Base-by-base conservation (phyloP, 2,888 invertebrate genomes). In the Perizoma flavofasciatum region DNA sequence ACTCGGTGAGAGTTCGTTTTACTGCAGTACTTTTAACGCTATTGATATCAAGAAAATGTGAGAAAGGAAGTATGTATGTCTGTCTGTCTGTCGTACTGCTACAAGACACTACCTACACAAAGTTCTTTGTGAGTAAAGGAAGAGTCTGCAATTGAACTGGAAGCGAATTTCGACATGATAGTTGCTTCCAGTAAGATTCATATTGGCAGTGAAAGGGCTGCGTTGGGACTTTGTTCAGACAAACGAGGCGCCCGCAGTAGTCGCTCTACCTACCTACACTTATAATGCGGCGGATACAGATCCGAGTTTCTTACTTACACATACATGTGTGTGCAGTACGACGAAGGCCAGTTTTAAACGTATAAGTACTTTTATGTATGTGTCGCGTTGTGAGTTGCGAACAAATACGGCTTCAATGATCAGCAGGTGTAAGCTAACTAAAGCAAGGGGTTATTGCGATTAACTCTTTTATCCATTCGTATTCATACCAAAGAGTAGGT, bases 401-500 rank as follows among this genome's bases (percentile, higher is more conserved):
- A 88, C 85, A 90, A 85, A 87, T 92, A 89, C 83, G 90, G 89
- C 92, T 92, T 91, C 90, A 82, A 89, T 89, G 88, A 89, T 92
- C 91, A 91, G 92, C 92, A 91, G 92, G 92, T 92, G 92, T 86
- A 90, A 90, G 89, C 86, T 82, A 87, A 88, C 84, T 88, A 86
- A 89, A 87, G 87, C 83, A 85, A 91, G 88, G 92, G 91, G 92
- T 86, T 90, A 90, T 89, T 88, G 86, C 89, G 91, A 90, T 89
- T 90, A 90, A 89, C 89, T 90, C 88, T 88, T 91, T 92, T 89
- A 90, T 92, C 89, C 91, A 88, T 86, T 89, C 88, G 89, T 90
- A 90, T 89, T 88, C 88, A 90, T 90, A 89, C 89, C 86, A 90
- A 91, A 89, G 90, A 91, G 88, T 91, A 37, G 37, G 88, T 91